A percentile compares a stretch with the other conserved stretches of the same genome.
phyloP scores from a whole-genome alignment of 1,140 invertebrate species.

The Neodiprion fabricii region DNA sequence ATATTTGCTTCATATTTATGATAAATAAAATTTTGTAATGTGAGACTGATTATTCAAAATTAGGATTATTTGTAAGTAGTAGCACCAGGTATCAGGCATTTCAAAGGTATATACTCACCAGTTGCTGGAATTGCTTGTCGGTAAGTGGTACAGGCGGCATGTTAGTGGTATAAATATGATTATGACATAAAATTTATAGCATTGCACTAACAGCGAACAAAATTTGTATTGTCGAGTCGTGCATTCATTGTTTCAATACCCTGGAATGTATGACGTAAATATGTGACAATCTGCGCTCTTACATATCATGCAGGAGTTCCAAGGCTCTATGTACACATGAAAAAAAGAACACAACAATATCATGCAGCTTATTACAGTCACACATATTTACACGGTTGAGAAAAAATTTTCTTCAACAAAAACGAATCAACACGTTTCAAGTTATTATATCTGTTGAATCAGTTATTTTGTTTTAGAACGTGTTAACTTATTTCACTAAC shows the following conservation, averaged over 20 bases:
- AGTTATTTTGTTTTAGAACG: no score
- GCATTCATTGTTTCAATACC: constrained; percentile 29
- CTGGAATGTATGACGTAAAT: constrained; percentile 27
- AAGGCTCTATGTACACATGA: constrained; percentile 35
- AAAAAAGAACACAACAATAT: constrained; percentile 3
- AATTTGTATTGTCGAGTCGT: neutral
- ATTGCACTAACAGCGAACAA: constrained; percentile 33
- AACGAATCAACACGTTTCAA: no score
- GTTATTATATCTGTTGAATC: no score
- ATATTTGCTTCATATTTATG: neutral
- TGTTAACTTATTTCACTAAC: no score
- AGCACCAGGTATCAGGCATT: neutral
- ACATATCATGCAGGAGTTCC: constrained; percentile 44
- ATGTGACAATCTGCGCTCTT: constrained; percentile 29
- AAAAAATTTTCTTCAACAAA: no score
- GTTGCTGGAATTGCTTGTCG: constrained; percentile 57
- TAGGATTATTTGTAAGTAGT: neutral
- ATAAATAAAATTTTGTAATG: no score
- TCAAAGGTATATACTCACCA: constrained; percentile 46
- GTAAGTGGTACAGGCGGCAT: constrained; percentile 54
- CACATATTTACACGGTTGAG: no score
- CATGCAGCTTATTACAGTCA: no score
- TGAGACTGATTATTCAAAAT: no score
- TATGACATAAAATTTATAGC: constrained; percentile 28
- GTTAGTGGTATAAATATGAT: constrained; percentile 47